These are phyloP conservation scores for Scomberomorus guttatus DNA, from an alignment of 2,797 vertebrate species.

Conservation along the genomic window DNA sequence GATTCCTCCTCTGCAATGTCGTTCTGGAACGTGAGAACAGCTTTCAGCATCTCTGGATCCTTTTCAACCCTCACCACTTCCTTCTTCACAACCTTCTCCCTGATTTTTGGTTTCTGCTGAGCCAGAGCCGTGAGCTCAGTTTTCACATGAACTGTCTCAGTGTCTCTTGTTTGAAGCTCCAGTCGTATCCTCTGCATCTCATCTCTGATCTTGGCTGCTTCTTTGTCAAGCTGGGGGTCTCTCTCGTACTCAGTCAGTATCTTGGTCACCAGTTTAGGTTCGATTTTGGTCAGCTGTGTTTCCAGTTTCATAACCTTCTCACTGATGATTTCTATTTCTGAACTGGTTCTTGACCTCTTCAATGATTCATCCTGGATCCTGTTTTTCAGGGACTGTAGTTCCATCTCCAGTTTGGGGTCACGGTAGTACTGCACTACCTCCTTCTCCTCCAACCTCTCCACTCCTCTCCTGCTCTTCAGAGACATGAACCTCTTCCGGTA, in stretches of 20 bases:
- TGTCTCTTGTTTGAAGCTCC: conserved; percentile 77
- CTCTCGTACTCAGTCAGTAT: conserved; percentile 92
- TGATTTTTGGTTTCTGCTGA: conserved; percentile 87
- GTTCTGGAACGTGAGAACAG: conserved; percentile 84
- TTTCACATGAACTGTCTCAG: conserved; percentile 83
- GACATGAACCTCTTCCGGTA: conserved; percentile 87
- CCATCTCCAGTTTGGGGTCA: conserved; percentile 89
- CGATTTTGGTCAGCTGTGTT: conserved; percentile 76
- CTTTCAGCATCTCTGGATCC: conserved; percentile 92
- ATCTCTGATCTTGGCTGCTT: conserved; percentile 86
- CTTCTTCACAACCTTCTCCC: conserved; percentile 91
- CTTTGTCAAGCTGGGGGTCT: conserved; percentile 90
- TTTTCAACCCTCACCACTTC: conserved; percentile 93
- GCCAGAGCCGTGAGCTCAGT: conserved; percentile 88
- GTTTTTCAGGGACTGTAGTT: conserved; percentile 78
- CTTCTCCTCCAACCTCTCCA: conserved; percentile 94
- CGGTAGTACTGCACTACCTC: conserved; percentile 94
- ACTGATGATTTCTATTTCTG: conserved; percentile 85
- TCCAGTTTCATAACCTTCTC: conserved; percentile 86
- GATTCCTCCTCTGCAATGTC: conserved; percentile 85
- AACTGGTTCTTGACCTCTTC: conserved; percentile 81
- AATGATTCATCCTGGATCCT: conserved; percentile 85
- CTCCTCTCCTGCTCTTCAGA: conserved; percentile 90
- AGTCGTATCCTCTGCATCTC: conserved; percentile 86
- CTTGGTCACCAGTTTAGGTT: conserved; percentile 92